phyloP scores from a whole-genome alignment of 1,140 invertebrate species.

The Dufourea novaeangliae region DNA sequence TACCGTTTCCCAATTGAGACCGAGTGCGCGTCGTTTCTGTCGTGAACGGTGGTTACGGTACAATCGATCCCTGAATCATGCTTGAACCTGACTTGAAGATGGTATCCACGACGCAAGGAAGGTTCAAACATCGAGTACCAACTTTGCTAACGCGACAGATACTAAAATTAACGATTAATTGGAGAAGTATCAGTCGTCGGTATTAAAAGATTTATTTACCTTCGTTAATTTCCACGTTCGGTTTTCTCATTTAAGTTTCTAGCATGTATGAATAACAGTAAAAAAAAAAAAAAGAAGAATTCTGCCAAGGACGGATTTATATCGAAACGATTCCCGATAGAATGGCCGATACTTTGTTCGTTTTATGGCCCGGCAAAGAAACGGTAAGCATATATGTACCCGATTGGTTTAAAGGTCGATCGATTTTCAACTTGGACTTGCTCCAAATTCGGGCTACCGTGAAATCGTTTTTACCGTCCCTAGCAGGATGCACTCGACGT shows the following conservation, averaged over 20 bases:
- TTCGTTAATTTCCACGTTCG: no score
- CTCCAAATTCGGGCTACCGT: slow-evolving; percentile 54
- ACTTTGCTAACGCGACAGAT: no score
- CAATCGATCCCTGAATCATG: no score
- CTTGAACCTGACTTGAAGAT: no score
- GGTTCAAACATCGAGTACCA: no score
- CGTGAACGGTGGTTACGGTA: no score
- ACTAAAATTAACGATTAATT: no score
- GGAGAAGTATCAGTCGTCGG: no score
- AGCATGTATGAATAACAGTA: neutral
- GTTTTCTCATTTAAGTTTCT: neutral
- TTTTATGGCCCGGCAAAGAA: neutral
- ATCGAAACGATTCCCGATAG: neutral
- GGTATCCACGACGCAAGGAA: no score
- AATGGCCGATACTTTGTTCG: neutral
- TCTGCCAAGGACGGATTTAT: neutral
- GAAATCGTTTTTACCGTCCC: slow-evolving; percentile 30
- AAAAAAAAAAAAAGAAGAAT: no score
- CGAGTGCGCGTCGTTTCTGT: no score
- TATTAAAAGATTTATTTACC: no score
- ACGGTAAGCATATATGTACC: neutral
- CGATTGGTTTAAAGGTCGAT: slow-evolving; percentile 58
- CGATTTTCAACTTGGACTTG: slow-evolving; percentile 62
- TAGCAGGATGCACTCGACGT: slow-evolving; percentile 6
- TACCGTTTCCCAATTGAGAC: neutral